phyloP scores from a whole-genome alignment of 2,797 vertebrate species.

The Tolypeutes matacus region DNA sequence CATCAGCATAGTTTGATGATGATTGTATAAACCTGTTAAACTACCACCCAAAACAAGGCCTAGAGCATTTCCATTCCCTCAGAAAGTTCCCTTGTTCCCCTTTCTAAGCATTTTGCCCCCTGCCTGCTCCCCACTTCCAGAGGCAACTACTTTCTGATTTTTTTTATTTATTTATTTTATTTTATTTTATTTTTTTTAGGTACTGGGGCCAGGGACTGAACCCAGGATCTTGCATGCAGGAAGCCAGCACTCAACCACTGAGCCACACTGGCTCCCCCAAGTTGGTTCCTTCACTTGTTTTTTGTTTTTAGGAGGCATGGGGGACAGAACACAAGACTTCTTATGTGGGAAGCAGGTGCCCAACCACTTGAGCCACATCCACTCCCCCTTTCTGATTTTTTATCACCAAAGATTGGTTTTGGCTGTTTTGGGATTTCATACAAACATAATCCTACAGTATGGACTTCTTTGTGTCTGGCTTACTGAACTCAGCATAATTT shows the following conservation, averaged over 20 bases:
- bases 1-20: slow-evolving; percentile 7
- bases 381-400: neutral
- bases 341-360: too few relatives aligned
- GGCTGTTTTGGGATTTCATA: neutral
- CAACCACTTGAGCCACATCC: too few relatives aligned
- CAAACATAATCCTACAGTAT: neutral
- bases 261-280: too few relatives aligned
- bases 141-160: neutral
- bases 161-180: too few relatives aligned
- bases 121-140: neutral
- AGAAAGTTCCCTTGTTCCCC: neutral
- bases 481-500: neutral
- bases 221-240: too few relatives aligned
- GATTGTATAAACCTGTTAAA: neutral
- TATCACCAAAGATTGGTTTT: neutral
- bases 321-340: too few relatives aligned
- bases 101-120: neutral
- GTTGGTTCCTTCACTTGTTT: too few relatives aligned
- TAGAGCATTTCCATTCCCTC: neutral
- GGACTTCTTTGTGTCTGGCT: neutral
- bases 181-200: too few relatives aligned
- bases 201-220: too few relatives aligned
- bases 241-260: too few relatives aligned
- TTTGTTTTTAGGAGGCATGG: too few relatives aligned
- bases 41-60: neutral